Percentiles rank a stretch among this genome's conserved stretches.
phyloP scores from a whole-genome alignment of 2,888 invertebrate genomes.

The Diadromus collaris region DNA sequence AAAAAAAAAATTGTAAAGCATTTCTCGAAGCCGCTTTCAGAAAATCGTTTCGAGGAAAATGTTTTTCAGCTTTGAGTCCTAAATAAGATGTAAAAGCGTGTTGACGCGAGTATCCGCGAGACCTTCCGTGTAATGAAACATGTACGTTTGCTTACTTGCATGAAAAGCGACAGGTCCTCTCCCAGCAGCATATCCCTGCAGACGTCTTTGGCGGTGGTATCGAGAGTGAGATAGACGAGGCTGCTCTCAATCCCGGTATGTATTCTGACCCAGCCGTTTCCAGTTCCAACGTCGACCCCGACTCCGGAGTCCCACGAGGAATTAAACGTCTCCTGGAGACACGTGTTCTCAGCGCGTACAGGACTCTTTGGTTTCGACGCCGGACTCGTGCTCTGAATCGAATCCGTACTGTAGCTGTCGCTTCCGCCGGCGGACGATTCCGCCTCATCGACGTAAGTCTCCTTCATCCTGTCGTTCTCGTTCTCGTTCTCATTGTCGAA shows the following conservation, averaged over 20 bases:
- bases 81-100: background rate
- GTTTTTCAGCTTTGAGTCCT: background rate
- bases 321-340: conserved; percentile 72
- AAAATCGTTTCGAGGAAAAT: background rate
- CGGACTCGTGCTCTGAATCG: conserved; percentile 70
- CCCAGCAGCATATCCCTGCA: conserved; percentile 81
- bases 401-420: conserved; percentile 73
- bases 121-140: conserved; percentile 14
- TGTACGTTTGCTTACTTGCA: conserved; percentile 72
- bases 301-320: conserved; percentile 79
- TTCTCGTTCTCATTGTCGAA: conserved; percentile 71
- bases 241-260: conserved; percentile 84
- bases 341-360: conserved; percentile 57
- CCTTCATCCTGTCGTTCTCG: conserved; percentile 52
- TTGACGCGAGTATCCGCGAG: background rate
- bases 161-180: conserved; percentile 76
- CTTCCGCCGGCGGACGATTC: conserved; percentile 54
- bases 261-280: conserved; percentile 84
- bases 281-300: conserved; percentile 81
- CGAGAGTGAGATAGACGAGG: conserved; percentile 83
- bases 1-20: background rate
- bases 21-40: background rate
- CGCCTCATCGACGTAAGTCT: conserved; percentile 48
- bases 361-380: conserved; percentile 55
- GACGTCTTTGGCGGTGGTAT: conserved; percentile 82